phyloP scores from a whole-genome alignment of 1,140 invertebrate genomes.

The Dendrolimus kikuchii region DNA sequence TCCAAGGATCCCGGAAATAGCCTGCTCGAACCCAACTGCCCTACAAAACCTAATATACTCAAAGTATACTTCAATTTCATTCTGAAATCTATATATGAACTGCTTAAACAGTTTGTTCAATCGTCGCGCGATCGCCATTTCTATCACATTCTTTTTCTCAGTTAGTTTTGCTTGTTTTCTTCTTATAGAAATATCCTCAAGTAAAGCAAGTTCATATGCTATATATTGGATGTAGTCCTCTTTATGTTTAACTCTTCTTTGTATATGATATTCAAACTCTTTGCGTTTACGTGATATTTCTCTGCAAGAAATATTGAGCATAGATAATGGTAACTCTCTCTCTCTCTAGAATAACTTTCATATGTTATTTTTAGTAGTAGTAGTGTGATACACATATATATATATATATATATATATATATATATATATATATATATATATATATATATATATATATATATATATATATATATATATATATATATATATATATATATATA shows the following conservation, averaged over 20 bases:
- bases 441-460: too few relatives aligned
- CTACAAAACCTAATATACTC: slow-evolving; percentile 82
- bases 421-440: too few relatives aligned
- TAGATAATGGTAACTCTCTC: not conserved
- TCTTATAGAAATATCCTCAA: slow-evolving; percentile 76
- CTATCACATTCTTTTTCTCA: slow-evolving; percentile 78
- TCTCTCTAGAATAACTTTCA: too few relatives aligned
- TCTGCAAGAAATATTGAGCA: slow-evolving; percentile 58
- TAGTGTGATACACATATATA: too few relatives aligned
- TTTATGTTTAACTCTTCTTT: slow-evolving; percentile 77
- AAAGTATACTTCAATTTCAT: slow-evolving; percentile 80
- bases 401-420: too few relatives aligned
- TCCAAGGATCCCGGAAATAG: slow-evolving; percentile 55
- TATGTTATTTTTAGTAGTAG: too few relatives aligned
- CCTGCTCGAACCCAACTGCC: slow-evolving; percentile 71
- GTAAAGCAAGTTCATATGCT: slow-evolving; percentile 79
- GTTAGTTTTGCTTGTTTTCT: slow-evolving; percentile 72
- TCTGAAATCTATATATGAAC: slow-evolving; percentile 75
- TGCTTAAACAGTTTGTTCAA: slow-evolving; percentile 78
- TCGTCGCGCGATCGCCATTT: slow-evolving; percentile 76
- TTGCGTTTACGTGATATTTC: slow-evolving; percentile 79
- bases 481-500: too few relatives aligned
- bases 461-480: too few relatives aligned
- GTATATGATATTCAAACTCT: slow-evolving; percentile 81
- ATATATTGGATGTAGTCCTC: slow-evolving; percentile 83